Evolutionary conservation across 2,797 vertebrate genomes (phyloP).

Genomic region (Fistularia tabacaria): DNA sequence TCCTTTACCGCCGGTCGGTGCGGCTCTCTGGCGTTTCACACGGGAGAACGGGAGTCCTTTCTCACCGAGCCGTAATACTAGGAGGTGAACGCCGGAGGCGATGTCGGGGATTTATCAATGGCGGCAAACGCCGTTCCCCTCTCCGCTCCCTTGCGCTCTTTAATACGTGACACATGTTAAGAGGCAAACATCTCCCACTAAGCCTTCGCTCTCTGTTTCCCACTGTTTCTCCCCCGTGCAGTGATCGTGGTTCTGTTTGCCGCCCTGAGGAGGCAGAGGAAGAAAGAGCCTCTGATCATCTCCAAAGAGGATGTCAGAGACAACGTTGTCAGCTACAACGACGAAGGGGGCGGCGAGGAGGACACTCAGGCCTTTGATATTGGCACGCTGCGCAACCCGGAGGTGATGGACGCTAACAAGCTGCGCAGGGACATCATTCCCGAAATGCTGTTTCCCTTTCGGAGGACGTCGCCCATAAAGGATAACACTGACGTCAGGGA

Average conservation of each 20-base stretch:
- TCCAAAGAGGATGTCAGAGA: constrained; percentile 98
- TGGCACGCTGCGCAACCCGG: constrained; percentile 92
- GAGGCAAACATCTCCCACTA: constrained; percentile 57
- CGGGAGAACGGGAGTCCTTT: constrained; percentile 39
- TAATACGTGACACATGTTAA: constrained; percentile 70
- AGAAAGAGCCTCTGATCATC: constrained; percentile 97
- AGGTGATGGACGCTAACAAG: constrained; percentile 91
- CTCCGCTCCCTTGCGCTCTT: constrained; percentile 54
- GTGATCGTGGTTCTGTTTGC: constrained; percentile 98
- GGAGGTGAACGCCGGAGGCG: constrained; percentile 65
- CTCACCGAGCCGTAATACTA: constrained; percentile 66
- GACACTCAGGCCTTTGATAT: constrained; percentile 99
- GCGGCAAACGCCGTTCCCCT: constrained; percentile 65
- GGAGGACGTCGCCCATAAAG: constrained; percentile 88
- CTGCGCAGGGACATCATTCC: constrained; percentile 93
- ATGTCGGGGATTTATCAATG: constrained; percentile 69
- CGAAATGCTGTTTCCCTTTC: constrained; percentile 87
- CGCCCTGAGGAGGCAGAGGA: constrained; percentile 90
- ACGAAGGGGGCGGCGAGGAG: constrained; percentile 96
- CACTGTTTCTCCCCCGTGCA: constrained; percentile 53
- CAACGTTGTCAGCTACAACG: constrained; percentile 99
- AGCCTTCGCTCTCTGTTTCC: constrained; percentile 40
- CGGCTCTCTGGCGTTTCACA: neutral
- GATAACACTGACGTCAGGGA: constrained; percentile 93
- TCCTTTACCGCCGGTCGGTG: constrained; percentile 15